These are phyloP conservation scores for Forbesichthys papilliferus DNA, from an alignment of 2,113 vertebrate genomes.

Conservation along the genomic window DNA sequence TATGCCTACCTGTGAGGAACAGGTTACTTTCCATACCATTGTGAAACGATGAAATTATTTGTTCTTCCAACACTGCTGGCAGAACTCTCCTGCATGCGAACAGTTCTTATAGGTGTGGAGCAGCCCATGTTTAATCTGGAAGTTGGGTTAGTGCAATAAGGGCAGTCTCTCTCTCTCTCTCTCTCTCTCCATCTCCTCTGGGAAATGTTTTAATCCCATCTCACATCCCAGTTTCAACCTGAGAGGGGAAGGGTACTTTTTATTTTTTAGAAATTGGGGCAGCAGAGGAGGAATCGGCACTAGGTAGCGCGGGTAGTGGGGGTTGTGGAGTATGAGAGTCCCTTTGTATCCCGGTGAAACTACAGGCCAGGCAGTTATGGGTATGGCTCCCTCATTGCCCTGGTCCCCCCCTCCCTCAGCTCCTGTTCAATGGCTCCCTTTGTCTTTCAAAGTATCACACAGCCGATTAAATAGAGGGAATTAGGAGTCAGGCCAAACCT, in stretches of 20 bases:
- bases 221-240: slow-evolving; percentile 23
- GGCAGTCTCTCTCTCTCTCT: not conserved
- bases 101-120: too few relatives aligned
- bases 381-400: slow-evolving; percentile 57
- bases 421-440: slow-evolving; percentile 75
- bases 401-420: slow-evolving; percentile 32
- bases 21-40: too few relatives aligned
- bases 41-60: too few relatives aligned
- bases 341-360: slow-evolving; percentile 72
- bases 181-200: slow-evolving; percentile 10
- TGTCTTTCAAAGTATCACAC: slow-evolving; percentile 79
- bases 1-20: too few relatives aligned
- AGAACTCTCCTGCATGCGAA: too few relatives aligned
- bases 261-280: not conserved
- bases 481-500: slow-evolving; percentile 74
- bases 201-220: slow-evolving; percentile 42
- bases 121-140: too few relatives aligned
- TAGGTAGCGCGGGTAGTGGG: slow-evolving; percentile 3
- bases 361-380: slow-evolving; percentile 64
- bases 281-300: not conserved
- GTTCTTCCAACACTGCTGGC: too few relatives aligned
- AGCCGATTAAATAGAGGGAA: slow-evolving; percentile 77
- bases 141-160: too few relatives aligned
- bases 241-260: slow-evolving; percentile 11
- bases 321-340: slow-evolving; percentile 59